Percentiles rank a stretch among this genome's conserved stretches.
Conservation (phyloP, 2,888 invertebrate genomes). For the Dicycla oo region DNA sequence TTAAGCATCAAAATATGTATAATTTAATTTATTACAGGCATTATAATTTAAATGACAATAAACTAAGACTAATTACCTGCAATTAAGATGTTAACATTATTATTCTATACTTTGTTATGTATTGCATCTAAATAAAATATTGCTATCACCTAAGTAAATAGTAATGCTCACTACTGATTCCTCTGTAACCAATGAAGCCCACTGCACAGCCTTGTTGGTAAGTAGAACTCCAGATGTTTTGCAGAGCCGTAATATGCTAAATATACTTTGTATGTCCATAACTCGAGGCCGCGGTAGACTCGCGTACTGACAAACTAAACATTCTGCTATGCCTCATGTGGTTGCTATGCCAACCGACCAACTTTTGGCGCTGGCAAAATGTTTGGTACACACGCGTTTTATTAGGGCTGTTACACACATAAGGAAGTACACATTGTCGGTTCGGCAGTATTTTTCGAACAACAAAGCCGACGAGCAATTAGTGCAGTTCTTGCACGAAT, state of each 20-base stretch:
- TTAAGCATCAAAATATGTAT: slow-evolving; percentile 1
- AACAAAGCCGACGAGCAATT: too few species aligned
- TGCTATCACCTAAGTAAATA: neutral
- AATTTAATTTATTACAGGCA: neutral
- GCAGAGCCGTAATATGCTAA: slow-evolving; percentile 39
- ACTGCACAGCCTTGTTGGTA: slow-evolving; percentile 56
- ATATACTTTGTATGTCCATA: slow-evolving; percentile 41
- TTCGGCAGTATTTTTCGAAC: too few species aligned
- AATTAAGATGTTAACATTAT: neutral
- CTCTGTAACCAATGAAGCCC: slow-evolving; percentile 28
- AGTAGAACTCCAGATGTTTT: slow-evolving; percentile 44
- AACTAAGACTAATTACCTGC: slow-evolving; percentile 10
- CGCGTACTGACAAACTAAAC: slow-evolving; percentile 57
- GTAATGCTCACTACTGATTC: slow-evolving; percentile 9
- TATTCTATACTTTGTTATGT: neutral
- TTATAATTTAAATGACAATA: neutral
- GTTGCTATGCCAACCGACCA: slow-evolving; percentile 43
- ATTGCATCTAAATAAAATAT: slow-evolving; percentile 1
- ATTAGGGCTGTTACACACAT: too few species aligned
- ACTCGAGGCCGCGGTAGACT: slow-evolving; percentile 30
- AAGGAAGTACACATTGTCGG: too few species aligned
- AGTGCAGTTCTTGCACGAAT: too few species aligned
- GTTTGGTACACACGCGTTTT: slow-evolving; percentile 31
- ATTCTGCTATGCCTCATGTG: slow-evolving; percentile 41
- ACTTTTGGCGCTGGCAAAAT: slow-evolving; percentile 15